A percentile compares a stretch with the other conserved stretches of the same genome.
Evolutionary conservation across 2,888 invertebrate species (phyloP).

Genomic region (Rhogogaster chlorosoma): DNA sequence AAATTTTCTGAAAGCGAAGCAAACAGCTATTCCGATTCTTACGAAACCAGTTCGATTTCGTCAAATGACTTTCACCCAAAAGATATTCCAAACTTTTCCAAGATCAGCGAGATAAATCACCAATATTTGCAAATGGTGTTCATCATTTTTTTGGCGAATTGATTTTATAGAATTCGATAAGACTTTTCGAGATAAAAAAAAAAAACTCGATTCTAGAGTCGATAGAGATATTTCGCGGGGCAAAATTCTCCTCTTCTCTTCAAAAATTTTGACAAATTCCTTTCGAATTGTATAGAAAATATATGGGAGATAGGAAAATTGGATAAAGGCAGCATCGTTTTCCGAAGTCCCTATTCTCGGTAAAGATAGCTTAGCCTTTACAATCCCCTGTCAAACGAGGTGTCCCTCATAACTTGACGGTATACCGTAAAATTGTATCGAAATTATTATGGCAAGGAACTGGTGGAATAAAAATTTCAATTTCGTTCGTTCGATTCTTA

Average conservation of each 20-base stretch:
- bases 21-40: background rate
- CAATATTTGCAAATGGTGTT: background rate
- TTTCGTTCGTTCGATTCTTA: background rate
- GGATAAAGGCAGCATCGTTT: background rate
- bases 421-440: slow-evolving; percentile 21
- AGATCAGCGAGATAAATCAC: too few species aligned
- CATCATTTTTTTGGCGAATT: background rate
- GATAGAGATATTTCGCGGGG: background rate
- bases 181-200: background rate
- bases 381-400: slow-evolving; percentile 33
- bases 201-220: background rate
- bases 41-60: background rate
- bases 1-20: background rate
- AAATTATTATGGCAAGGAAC: slow-evolving; percentile 15
- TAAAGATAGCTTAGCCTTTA: slow-evolving; percentile 21
- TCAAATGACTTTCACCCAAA: background rate
- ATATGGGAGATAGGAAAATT: background rate
- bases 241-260: background rate
- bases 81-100: background rate
- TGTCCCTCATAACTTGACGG: slow-evolving; percentile 1
- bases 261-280: background rate
- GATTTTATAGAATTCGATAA: background rate
- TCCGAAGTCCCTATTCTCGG: background rate
- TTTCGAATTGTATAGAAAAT: background rate
- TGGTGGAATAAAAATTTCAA: slow-evolving; percentile 25